Evolutionary conservation across 2,113 vertebrate genomes (phyloP).

Genomic region (Daphoenositta chrysoptera): DNA sequence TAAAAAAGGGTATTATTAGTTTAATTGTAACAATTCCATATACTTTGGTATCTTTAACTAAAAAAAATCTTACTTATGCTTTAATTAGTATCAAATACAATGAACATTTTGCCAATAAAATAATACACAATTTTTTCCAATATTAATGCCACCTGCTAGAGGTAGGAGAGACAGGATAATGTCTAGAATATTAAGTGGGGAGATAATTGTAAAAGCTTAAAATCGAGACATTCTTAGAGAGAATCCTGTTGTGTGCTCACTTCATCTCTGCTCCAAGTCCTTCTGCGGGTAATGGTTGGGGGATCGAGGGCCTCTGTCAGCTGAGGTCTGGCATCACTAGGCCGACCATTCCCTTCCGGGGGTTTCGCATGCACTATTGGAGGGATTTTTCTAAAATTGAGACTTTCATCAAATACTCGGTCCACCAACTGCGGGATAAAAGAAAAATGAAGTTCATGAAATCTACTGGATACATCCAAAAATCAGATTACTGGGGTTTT

Average conservation of each 20-base stretch:
- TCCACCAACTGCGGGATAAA: constrained; percentile 86
- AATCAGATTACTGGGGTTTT: background rate
- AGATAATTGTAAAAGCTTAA: background rate
- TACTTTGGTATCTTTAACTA: background rate
- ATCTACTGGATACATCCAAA: background rate
- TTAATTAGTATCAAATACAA: background rate
- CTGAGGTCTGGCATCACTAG: constrained; percentile 81
- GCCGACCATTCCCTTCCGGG: constrained; percentile 86
- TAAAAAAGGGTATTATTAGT: background rate
- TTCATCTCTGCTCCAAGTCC: constrained; percentile 97
- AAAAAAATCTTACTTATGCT: background rate
- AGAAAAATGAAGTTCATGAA: constrained; percentile 49
- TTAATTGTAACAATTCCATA: background rate
- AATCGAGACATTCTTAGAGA: background rate
- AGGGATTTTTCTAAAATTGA: constrained; percentile 97
- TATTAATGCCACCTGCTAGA: background rate
- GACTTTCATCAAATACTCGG: constrained; percentile 97
- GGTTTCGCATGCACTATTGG: constrained; percentile 86
- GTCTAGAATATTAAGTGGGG: background rate
- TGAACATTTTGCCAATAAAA: background rate
- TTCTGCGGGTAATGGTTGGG: constrained; percentile 87
- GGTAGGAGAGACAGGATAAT: background rate
- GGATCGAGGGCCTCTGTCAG: constrained; percentile 85
- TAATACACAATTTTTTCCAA: background rate
- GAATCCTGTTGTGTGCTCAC: constrained; percentile 70